Percentiles rank a stretch among this genome's conserved stretches.
Evolutionary conservation across 2,888 invertebrate species (phyloP).

Genomic region (Drymonia ruficornis): DNA sequence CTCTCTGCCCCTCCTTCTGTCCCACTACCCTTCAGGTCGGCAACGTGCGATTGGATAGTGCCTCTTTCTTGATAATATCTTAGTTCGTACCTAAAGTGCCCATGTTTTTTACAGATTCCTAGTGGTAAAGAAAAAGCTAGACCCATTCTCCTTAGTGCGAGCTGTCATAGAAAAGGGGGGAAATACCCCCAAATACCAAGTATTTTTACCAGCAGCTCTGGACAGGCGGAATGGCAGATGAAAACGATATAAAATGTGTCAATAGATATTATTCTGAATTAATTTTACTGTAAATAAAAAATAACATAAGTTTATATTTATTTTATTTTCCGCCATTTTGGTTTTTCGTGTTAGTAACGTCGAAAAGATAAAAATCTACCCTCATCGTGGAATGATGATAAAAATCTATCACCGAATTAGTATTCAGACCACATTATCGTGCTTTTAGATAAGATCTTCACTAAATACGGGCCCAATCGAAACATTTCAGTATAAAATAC

Average conservation of each 20-base stretch:
- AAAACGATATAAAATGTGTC: conserved; percentile 7
- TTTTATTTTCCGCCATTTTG: background rate
- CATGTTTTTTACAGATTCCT: conserved; percentile 62
- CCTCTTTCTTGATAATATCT: too few relatives aligned
- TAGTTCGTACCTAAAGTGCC: too few relatives aligned
- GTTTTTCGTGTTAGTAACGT: background rate
- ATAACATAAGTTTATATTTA: background rate
- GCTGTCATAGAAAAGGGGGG: conserved; percentile 70
- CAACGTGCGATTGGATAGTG: too few relatives aligned
- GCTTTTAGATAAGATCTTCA: conserved; percentile 42
- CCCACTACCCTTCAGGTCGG: too few relatives aligned
- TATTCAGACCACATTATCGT: conserved; percentile 38
- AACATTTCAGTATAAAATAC: conserved; percentile 55
- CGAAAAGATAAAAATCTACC: conserved; percentile 16
- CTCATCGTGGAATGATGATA: conserved; percentile 33
- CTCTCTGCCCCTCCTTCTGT: too few relatives aligned
- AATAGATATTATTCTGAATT: background rate
- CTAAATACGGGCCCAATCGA: conserved; percentile 64
- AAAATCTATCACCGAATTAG: conserved; percentile 39
- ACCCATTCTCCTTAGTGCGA: conserved; percentile 65
- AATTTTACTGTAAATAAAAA: background rate
- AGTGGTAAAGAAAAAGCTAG: conserved; percentile 70
- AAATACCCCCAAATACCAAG: conserved; percentile 67
- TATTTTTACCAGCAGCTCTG: conserved; percentile 60
- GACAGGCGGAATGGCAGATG: conserved; percentile 23